Conservation (phyloP, 2,888 invertebrate species). For the Tinea pellionella region DNA sequence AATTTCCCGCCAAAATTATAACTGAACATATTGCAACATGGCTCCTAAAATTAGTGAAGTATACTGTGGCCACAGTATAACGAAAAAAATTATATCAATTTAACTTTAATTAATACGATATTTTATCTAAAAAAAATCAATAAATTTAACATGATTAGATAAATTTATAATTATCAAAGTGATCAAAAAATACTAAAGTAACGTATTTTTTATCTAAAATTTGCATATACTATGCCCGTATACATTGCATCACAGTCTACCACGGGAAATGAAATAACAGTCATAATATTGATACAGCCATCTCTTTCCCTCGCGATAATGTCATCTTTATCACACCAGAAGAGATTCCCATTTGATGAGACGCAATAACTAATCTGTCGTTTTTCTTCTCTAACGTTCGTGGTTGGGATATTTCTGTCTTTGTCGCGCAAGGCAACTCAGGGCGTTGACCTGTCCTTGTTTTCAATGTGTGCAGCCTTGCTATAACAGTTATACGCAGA, state of each 20-base stretch:
- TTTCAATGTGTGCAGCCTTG: slow-evolving; percentile 65
- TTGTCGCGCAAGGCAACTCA: slow-evolving; percentile 63
- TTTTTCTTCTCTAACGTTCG: slow-evolving; percentile 32
- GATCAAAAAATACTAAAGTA: not conserved
- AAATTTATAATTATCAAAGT: not conserved
- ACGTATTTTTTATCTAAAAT: slow-evolving; percentile 48
- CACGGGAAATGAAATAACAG: slow-evolving; percentile 66
- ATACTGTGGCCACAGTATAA: not conserved
- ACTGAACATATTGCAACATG: not conserved
- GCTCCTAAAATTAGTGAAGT: slow-evolving; percentile 1
- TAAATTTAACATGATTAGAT: not conserved
- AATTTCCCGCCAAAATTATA: not conserved
- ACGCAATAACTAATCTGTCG: slow-evolving; percentile 30
- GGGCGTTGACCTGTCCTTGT: slow-evolving; percentile 70
- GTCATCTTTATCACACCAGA: slow-evolving; percentile 49
- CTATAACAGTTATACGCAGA: slow-evolving; percentile 55
- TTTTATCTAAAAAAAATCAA: not conserved
- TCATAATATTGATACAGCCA: slow-evolving; percentile 64
- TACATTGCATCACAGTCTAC: slow-evolving; percentile 61
- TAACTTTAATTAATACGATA: not conserved
- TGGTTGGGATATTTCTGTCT: slow-evolving; percentile 32
- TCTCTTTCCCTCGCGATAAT: slow-evolving; percentile 43
- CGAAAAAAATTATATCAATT: not conserved
- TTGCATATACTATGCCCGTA: slow-evolving; percentile 50
- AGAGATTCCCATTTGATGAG: slow-evolving; percentile 33